These are phyloP conservation scores for Mylabris sibirica DNA, from an alignment of 2,888 invertebrate genomes.

Conservation along the genomic window DNA sequence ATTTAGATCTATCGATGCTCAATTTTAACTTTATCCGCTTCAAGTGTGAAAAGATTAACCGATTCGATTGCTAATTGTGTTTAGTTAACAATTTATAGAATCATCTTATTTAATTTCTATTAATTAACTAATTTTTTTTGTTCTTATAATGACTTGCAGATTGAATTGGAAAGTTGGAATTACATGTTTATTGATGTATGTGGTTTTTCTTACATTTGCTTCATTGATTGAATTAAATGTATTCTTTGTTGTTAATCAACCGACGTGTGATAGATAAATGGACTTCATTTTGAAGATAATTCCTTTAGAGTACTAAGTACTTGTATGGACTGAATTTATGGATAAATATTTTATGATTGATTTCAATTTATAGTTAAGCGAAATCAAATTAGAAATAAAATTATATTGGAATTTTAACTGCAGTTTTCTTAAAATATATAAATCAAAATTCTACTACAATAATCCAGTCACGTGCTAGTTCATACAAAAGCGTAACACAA, in stretches of 20 bases:
- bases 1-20: too few species aligned
- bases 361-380: background rate
- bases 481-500: background rate
- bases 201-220: constrained; percentile 72
- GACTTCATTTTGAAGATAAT: background rate
- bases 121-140: constrained; percentile 11
- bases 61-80: background rate
- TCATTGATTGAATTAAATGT: constrained; percentile 79
- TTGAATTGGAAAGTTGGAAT: constrained; percentile 76
- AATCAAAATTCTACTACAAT: too few species aligned
- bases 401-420: background rate
- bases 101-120: constrained; percentile 11
- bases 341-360: too few species aligned
- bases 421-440: too few species aligned
- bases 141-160: constrained; percentile 51
- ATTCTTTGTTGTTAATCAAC: constrained; percentile 77
- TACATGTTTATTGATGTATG: constrained; percentile 72
- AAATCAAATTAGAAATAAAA: background rate
- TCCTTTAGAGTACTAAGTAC: constrained; percentile 11
- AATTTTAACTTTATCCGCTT: too few species aligned
- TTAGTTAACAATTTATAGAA: constrained; percentile 12
- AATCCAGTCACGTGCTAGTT: too few species aligned
- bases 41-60: too few species aligned
- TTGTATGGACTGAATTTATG: constrained; percentile 11
- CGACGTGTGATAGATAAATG: constrained; percentile 68